Evolutionary conservation across 2,113 vertebrate species (phyloP).

Genomic region (Barnardius zonarius): DNA sequence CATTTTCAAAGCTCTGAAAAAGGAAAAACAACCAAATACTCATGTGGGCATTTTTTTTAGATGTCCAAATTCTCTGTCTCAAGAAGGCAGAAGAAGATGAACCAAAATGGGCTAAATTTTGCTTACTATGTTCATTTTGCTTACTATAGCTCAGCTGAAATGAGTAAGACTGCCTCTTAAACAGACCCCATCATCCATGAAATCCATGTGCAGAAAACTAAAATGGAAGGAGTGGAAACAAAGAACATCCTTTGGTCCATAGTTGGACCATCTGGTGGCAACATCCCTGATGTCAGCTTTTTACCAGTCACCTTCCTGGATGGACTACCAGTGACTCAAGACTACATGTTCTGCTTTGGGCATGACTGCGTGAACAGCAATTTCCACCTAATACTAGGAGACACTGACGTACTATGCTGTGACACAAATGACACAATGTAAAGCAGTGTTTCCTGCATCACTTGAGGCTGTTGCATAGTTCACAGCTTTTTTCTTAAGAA

Average conservation of each 20-base stretch:
- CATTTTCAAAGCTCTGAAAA: background rate
- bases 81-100: background rate
- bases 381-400: background rate
- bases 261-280: background rate
- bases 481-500: background rate
- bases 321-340: background rate
- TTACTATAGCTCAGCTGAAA: background rate
- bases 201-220: background rate
- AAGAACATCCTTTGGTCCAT: background rate
- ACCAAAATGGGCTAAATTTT: background rate
- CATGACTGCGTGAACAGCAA: background rate
- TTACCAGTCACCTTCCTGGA: background rate
- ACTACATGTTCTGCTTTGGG: background rate
- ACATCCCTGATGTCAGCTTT: background rate
- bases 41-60: background rate
- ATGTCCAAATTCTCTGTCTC: background rate
- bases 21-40: background rate
- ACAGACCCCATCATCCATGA: background rate
- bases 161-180: background rate
- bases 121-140: background rate
- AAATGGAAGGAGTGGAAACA: background rate
- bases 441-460: background rate
- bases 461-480: background rate
- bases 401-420: rapidly evolving
- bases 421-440: background rate